phyloP scores from a whole-genome alignment of 2,888 invertebrate species.

The Ellobium chinense region DNA sequence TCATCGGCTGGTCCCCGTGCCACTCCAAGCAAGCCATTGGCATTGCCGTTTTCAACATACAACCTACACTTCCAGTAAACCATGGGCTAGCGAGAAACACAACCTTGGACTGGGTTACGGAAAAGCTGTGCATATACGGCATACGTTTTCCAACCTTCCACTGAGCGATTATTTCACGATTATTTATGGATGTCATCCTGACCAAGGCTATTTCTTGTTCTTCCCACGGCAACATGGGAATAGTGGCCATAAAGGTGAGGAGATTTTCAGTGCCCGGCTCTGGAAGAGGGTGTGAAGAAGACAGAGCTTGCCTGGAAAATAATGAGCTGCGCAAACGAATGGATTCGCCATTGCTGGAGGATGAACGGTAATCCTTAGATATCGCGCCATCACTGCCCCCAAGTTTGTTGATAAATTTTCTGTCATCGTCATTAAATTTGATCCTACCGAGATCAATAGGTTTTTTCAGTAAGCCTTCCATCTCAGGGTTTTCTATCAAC shows the following conservation, averaged over 20 bases:
- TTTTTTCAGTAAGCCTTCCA: too few relatives aligned
- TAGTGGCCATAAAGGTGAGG: conserved; percentile 65
- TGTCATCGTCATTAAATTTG: not conserved
- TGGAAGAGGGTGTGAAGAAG: conserved; percentile 74
- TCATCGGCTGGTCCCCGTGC: conserved; percentile 56
- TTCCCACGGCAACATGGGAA: conserved; percentile 61
- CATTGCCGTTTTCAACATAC: conserved; percentile 61
- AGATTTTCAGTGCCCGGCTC: conserved; percentile 64
- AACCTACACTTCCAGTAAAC: conserved; percentile 61
- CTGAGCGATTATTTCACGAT: conserved; percentile 62
- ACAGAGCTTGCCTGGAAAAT: too few relatives aligned
- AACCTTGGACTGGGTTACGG: conserved; percentile 66
- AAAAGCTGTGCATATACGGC: conserved; percentile 76
- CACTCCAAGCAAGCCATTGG: conserved; percentile 69
- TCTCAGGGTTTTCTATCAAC: too few relatives aligned
- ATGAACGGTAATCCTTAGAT: too few relatives aligned
- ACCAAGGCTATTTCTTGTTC: conserved; percentile 62
- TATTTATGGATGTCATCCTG: conserved; percentile 59
- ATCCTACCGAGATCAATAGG: not conserved
- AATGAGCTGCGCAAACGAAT: too few relatives aligned
- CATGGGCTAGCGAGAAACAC: conserved; percentile 71
- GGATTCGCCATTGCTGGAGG: too few relatives aligned
- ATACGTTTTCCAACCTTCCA: conserved; percentile 61
- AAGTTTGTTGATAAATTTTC: not conserved
- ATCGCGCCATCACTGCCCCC: not conserved